Evolutionary conservation across 2,797 vertebrate species (phyloP).

Genomic region (Hephaestus fuliginosus): DNA sequence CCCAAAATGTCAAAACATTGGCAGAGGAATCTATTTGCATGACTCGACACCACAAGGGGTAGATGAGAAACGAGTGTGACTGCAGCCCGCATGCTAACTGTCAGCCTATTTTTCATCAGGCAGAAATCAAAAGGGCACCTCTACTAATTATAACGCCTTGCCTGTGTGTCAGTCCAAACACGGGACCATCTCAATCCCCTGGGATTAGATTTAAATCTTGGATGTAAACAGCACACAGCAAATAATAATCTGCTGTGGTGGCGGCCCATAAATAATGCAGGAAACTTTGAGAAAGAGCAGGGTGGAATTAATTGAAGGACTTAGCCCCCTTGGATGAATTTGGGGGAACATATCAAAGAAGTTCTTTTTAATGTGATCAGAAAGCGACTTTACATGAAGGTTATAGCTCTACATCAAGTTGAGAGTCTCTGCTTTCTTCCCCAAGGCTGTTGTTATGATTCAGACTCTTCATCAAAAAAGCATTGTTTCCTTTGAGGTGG

Average conservation of each 20-base stretch:
- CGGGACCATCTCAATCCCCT: constrained; percentile 64
- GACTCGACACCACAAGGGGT: constrained; percentile 1
- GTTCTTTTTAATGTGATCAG: constrained; percentile 42
- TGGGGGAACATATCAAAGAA: constrained; percentile 58
- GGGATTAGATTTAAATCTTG: constrained; percentile 80
- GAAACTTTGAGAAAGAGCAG: constrained; percentile 62
- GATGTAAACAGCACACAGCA: constrained; percentile 79
- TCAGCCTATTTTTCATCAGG: constrained; percentile 50
- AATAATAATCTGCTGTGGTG: constrained; percentile 77
- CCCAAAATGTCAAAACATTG: constrained; percentile 2
- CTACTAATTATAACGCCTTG: constrained; percentile 67
- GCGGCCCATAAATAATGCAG: constrained; percentile 81
- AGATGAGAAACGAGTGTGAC: constrained; percentile 29
- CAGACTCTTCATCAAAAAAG: constrained; percentile 35
- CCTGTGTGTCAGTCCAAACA: constrained; percentile 72
- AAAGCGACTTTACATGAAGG: constrained; percentile 49
- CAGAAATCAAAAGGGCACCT: constrained; percentile 73
- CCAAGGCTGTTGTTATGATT: constrained; percentile 33
- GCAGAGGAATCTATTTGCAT: constrained; percentile 27
- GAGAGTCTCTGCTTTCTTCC: constrained; percentile 28
- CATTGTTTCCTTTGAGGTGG: constrained; percentile 47
- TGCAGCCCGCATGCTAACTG: constrained; percentile 55
- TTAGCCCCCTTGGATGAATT: constrained; percentile 59
- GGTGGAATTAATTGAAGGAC: constrained; percentile 79
- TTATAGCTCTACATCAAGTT: constrained; percentile 17